These are phyloP conservation scores for Epinotia nisella DNA, from an alignment of 2,888 invertebrate species.

Conservation along the genomic window DNA sequence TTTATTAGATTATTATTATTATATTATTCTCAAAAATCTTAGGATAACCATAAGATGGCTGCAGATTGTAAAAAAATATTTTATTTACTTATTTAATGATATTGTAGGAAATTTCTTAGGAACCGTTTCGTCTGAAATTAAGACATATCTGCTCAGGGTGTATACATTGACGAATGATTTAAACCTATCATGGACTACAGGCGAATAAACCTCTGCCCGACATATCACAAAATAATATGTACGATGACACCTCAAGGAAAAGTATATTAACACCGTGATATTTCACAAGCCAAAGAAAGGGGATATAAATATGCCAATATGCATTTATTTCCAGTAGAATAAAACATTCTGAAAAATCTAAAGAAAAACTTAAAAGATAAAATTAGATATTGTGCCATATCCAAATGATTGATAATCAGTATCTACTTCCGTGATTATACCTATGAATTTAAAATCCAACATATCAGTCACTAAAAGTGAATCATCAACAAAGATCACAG, in stretches of 20 bases:
- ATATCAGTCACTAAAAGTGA: constrained; percentile 70
- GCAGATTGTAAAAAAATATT: constrained; percentile 80
- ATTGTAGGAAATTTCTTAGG: constrained; percentile 78
- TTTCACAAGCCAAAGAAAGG: constrained; percentile 82
- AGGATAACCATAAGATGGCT: constrained; percentile 84
- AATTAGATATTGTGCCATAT: constrained; percentile 65
- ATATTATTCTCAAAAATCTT: constrained; percentile 79
- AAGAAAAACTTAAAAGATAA: constrained; percentile 41
- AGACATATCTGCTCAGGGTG: constrained; percentile 80
- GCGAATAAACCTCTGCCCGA: constrained; percentile 59
- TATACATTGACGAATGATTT: constrained; percentile 56
- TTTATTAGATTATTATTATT: constrained; percentile 82
- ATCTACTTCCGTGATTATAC: constrained; percentile 31
- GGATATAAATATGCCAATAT: constrained; percentile 64
- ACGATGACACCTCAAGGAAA: constrained; percentile 63
- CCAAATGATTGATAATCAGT: constrained; percentile 51
- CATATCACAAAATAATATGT: constrained; percentile 75
- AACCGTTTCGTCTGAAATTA: constrained; percentile 68
- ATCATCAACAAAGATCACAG: constrained; percentile 22
- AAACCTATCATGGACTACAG: constrained; percentile 57
- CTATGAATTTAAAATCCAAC: constrained; percentile 49
- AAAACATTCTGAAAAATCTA: constrained; percentile 55
- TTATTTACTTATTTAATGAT: constrained; percentile 74
- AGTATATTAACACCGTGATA: constrained; percentile 79
- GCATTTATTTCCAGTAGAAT: constrained; percentile 73